Conservation (phyloP, 2,113 vertebrate species). For the Mixornis gularis region DNA sequence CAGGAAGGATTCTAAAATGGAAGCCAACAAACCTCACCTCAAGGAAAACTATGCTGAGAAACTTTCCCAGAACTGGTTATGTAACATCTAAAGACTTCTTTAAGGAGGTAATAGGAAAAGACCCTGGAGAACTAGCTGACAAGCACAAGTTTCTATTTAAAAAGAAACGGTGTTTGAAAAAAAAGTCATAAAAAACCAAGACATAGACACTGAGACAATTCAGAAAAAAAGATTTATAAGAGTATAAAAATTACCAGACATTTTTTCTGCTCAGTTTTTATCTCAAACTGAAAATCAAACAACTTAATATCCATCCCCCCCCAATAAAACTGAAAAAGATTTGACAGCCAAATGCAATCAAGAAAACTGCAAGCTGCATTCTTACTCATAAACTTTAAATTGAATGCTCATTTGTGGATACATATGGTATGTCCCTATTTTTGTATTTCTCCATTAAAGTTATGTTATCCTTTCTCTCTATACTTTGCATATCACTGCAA, state of each 20-base stretch:
- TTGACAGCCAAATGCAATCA: neutral
- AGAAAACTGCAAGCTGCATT: neutral
- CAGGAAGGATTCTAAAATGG: neutral
- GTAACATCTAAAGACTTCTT: neutral
- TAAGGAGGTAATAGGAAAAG: neutral
- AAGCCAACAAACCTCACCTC: neutral
- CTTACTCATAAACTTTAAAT: neutral
- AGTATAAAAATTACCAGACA: neutral
- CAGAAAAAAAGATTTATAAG: neutral
- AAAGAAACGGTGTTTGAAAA: neutral
- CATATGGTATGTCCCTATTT: neutral
- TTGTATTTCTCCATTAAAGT: neutral
- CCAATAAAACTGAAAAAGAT: neutral
- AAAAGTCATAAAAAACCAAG: neutral
- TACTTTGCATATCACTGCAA: neutral
- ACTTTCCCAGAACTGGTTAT: neutral
- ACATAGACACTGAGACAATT: neutral
- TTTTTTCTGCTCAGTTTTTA: neutral
- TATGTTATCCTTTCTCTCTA: neutral
- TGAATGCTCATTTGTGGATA: neutral
- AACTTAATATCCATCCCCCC: neutral
- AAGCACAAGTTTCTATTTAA: neutral
- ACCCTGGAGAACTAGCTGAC: neutral
- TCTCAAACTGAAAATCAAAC: neutral
- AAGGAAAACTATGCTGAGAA: neutral